Evolutionary conservation across 2,888 invertebrate genomes (phyloP).

Genomic region (Torymus tubicola): DNA sequence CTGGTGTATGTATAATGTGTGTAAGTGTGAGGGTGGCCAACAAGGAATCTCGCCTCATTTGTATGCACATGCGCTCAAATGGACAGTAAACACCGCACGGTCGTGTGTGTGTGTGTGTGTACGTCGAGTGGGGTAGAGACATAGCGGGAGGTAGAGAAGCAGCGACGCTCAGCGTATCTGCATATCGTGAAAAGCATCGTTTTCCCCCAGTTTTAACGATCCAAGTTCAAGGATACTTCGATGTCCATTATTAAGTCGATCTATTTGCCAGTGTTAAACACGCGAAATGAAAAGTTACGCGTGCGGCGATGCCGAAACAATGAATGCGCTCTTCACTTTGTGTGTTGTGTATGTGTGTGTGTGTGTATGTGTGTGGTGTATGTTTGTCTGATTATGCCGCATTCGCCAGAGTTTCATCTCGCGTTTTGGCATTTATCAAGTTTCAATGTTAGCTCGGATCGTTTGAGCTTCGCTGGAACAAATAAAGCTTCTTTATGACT

Average conservation of each 20-base stretch:
- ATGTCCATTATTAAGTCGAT: slow-evolving; percentile 13
- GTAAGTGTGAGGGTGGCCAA: neutral
- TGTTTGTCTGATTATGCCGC: neutral
- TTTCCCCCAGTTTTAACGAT: neutral
- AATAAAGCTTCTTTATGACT: neutral
- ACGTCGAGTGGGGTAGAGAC: too few species aligned
- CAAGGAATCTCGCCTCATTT: neutral
- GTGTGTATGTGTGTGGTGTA: neutral
- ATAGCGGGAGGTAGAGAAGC: too few species aligned
- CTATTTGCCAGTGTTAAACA: slow-evolving; percentile 3
- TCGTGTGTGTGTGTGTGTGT: too few species aligned
- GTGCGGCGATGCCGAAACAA: neutral
- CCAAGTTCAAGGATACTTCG: slow-evolving; percentile 15
- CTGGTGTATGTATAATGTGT: too few species aligned
- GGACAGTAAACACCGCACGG: neutral
- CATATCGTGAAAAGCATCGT: neutral
- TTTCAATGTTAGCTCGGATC: neutral
- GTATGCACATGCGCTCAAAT: slow-evolving; percentile 10
- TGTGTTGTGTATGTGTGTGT: too few species aligned
- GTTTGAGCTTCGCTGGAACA: neutral
- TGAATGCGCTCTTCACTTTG: too few species aligned
- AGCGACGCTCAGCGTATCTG: neutral
- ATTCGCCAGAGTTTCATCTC: neutral
- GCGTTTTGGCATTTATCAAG: neutral
- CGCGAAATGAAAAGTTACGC: slow-evolving; percentile 4